Base-by-base conservation (phyloP, 2,888 invertebrate genomes). In the Operophtera brumata region DNA sequence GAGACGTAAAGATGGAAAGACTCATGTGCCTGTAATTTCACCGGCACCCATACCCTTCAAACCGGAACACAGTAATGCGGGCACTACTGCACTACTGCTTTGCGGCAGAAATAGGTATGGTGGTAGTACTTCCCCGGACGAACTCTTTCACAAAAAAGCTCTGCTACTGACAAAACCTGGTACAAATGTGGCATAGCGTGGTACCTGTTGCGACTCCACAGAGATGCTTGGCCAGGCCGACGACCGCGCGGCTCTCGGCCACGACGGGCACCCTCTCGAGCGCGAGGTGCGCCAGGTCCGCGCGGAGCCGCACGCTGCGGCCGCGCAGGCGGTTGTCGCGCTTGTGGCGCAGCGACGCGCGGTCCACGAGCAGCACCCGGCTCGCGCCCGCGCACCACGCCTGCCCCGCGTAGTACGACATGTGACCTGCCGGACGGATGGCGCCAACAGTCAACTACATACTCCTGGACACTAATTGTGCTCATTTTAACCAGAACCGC, bases 141-240 rank as follows among this genome's bases (percentile, higher is more conserved):
- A n/a, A n/a, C n/a, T n/a, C n/a, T n/a, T n/a, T n/a, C n/a, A n/a
- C n/a, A n/a, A n/a, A n/a, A n/a, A n/a, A n/a, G n/a, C n/a, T n/a
- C n/a, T n/a, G n/a, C n/a, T n/a, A n/a, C n/a, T n/a, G n/a, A n/a
- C n/a, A n/a, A n/a, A n/a, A n/a, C n/a, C n/a, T n/a, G n/a, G n/a
- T n/a, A n/a, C n/a, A n/a, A n/a, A n/a, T n/a, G n/a, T n/a, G 11
- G 36, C 5, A 36, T 10, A 1, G 14, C 9, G n/a, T 35, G 8
- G 1, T 73, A 95, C 95, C 96, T 48, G 97, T 97, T 34, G 97
- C 97, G 26, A 92, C 93, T 0, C 97, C 97, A 82, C 97, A 97
- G 36, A 97, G 91, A 81, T 97, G 97, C 82, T 97, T 98, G 1
- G 97, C 95, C 14, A 96, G 84, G 0, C 94, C 96, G 26, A 97